Evolutionary conservation across 2,888 invertebrate species (phyloP), one percentile per base, ranked within the genome.

Genomic region (Myathropa florea): DNA sequence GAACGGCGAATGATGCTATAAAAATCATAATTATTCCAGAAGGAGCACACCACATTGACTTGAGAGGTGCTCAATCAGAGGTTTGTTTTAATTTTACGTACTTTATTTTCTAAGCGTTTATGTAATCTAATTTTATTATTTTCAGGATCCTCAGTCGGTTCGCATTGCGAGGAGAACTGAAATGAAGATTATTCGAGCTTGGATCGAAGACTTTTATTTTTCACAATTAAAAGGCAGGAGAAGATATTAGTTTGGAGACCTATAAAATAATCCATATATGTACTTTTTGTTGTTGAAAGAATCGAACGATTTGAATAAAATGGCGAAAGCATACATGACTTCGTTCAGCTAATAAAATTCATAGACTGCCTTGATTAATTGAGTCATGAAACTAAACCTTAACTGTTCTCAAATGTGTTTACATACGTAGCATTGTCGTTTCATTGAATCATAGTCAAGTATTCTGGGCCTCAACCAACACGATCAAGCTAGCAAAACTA

Each of bases 11-110:
- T 78, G 93, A 94, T 4, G 93, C 95, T 0, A 94, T 97, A 0
- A 91, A 94, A 18, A 94, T 97, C 0, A 94, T 98, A 18, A 93
- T 97, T 33, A 96, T 98, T 87, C 95, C 96, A 0, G 96, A 97
- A 91, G 96, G 95, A 0, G 97, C 98, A 0, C 98, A 98, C 93
- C 98, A 98, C 91, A 93, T 97, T 73, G 98, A 98, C 92, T 94
- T 98, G 88, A 94, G 97, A 92, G 94, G 94, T 0, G 59, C 83
- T 3, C 89, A 89, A 39, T 61, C 75, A 33, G 84, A 88, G 57
- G 89, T 89, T n/a, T 73, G 12, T 33, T 73, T 10, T 26, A 2
- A n/a, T 21, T 64, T 53, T 63, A 33, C 33, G 9, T 2, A 2
- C 12, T 12, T 33, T 33, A 12, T 12, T 33, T 33, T 1, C 3